Evolutionary conservation across 2,797 vertebrate genomes (phyloP), one percentile per base, ranked within the genome.

Genomic region (Brachyalestes nurse): DNA sequence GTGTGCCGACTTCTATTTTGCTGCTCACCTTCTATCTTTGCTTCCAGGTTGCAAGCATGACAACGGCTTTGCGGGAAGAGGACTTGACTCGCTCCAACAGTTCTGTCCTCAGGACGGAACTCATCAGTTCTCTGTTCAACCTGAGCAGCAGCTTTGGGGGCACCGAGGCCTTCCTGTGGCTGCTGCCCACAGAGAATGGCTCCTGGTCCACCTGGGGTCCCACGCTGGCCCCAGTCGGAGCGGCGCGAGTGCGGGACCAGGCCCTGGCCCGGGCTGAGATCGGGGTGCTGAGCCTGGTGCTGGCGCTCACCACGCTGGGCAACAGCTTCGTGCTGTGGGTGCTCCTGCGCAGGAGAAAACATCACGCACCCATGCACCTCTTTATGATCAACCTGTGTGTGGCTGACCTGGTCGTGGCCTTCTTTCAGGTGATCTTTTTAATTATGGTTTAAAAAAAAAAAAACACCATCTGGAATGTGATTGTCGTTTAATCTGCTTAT

Each of bases 341-440:
- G 65, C 91, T 98, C 66, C 89, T 93, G 25, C 92, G 95, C 82
- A 92, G 94, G 57, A 91, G 93, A 73, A 96, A 95, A 72, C 92
- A 93, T 80, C 95, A 96, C 7, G 95, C 96, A 0, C 96, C 96
- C 4, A 98, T 98, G 96, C 96, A 98, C 16, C 88, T 95, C 79
- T 97, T 97, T 90, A 97, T 98, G 86, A 91, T 95, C 84, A 97
- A 98, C 91, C 91, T 97, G 84, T 97, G 97, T 78, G 91, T 97
- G 86, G 96, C 97, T 0, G 97, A 98, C 88, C 92, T 98, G 91
- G 95, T 95, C 28, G 97, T 98, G 88, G 96, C 94, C 0, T 87
- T 97, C 42, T 98, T 97, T 90, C 97, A 98, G 94, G 97, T 98
- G 55, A 88, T 91, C 23, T 9, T 28, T 28, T 28, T 28, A 28